Conservation (phyloP, 2,888 invertebrate species). For the Aradus depressus region DNA sequence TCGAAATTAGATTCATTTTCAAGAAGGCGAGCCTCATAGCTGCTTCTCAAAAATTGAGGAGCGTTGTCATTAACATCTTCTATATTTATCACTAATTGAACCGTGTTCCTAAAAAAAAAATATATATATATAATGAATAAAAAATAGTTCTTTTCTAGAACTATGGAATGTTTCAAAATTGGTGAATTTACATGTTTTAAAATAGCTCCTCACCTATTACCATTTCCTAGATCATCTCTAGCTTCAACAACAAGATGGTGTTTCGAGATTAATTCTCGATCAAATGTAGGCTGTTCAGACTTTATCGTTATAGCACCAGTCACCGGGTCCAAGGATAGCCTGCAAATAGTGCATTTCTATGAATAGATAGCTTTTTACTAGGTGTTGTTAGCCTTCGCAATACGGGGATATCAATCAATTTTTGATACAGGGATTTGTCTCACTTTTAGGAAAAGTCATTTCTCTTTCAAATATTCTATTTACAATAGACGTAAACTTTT, state of each 20-base stretch:
- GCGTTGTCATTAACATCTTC: conserved; percentile 84
- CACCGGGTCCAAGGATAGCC: conserved; percentile 63
- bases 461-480: no score
- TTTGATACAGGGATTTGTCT: no score
- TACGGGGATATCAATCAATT: not conserved
- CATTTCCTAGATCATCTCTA: conserved; percentile 71
- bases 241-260: conserved; percentile 85
- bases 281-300: conserved; percentile 62
- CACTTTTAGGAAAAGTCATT: no score
- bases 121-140: conserved; percentile 3
- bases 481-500: no score
- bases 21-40: conserved; percentile 68
- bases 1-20: conserved; percentile 76
- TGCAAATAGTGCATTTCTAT: conserved; percentile 37
- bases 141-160: not conserved
- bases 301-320: conserved; percentile 79
- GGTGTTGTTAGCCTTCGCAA: not conserved
- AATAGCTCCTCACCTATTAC: conserved; percentile 48
- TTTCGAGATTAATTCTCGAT: conserved; percentile 69
- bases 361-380: no score
- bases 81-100: conserved; percentile 68
- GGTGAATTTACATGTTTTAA: not conserved
- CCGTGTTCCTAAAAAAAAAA: conserved; percentile 48
- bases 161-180: not conserved
- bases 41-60: conserved; percentile 69